These are phyloP conservation scores for Brachystomella parvula DNA, from an alignment of 1,140 invertebrate species.

Conservation along the genomic window DNA sequence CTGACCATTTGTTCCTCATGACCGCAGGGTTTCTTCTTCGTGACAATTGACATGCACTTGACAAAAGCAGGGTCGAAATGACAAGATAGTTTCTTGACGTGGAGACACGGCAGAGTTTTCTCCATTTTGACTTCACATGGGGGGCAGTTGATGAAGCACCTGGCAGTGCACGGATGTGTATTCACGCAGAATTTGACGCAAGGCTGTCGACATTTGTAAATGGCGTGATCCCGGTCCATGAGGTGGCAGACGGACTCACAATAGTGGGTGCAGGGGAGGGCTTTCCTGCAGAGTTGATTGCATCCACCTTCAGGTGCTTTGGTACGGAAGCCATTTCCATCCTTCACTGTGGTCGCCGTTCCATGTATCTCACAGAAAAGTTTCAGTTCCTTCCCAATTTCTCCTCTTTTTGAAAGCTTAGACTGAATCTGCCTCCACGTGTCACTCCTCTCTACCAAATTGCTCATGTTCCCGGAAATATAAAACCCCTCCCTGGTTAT, in stretches of 20 bases:
- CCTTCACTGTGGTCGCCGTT: constrained; percentile 31
- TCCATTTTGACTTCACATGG: constrained; percentile 25
- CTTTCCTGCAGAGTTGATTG: constrained; percentile 16
- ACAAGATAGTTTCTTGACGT: constrained; percentile 21
- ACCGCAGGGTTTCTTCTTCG: constrained; percentile 22
- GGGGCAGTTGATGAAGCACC: constrained; percentile 26
- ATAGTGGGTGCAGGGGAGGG: constrained; percentile 38
- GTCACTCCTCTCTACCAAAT: constrained; percentile 39
- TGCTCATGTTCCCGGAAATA: constrained; percentile 49
- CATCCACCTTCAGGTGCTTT: constrained; percentile 35
- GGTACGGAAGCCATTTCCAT: constrained; percentile 18
- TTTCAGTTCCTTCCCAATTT: constrained; percentile 40
- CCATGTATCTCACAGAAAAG: constrained; percentile 38
- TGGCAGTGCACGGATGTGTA: constrained; percentile 25
- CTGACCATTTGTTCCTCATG: constrained; percentile 21
- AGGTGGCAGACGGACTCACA: constrained; percentile 39
- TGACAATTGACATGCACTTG: constrained; percentile 19
- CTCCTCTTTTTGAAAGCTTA: constrained; percentile 34
- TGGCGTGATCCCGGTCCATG: constrained; percentile 33
- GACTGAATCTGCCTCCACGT: constrained; percentile 38
- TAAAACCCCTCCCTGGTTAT: constrained; percentile 52
- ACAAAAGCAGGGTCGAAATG: constrained; percentile 7
- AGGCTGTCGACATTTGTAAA: constrained; percentile 25
- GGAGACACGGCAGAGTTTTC: constrained; percentile 28
- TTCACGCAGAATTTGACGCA: constrained; percentile 26